Base-by-base conservation (phyloP, 2,113 vertebrate genomes). In the Tachysurus vachellii region DNA sequence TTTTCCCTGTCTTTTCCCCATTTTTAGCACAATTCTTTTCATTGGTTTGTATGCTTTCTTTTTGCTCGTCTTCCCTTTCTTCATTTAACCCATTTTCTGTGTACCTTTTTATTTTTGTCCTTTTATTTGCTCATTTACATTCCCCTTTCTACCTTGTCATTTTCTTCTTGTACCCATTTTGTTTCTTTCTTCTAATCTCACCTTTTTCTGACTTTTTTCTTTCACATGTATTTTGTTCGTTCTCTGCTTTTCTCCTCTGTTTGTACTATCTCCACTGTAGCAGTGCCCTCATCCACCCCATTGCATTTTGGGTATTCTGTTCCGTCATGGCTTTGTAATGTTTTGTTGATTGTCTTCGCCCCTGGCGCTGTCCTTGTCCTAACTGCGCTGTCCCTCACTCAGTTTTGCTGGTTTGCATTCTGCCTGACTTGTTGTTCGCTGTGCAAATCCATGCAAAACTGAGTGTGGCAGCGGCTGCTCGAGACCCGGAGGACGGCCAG, bases 381-480 rank as follows among this genome's bases (percentile, higher is more conserved):
- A 1, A n/a, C 12, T 88, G 62, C 26, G 31, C 42, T 75, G 8
- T 54, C 93, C 94, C 96, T 91, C 94, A 96, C 95, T 97, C 96
- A 99, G 98, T 99, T 99, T 99, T 99, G 98, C 98, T 98, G 98
- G 97, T 99, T 99, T 99, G 98, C 98, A 97, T 97, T 96, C 98
- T 97, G 98, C 97, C 97, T 95, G 96, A 86, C 93, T 80, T 57
- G 92, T 66, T 81, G 88, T 92, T 93, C 90, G 97, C 97, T 99
- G 98, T 99, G 98, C 98, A 99, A 99, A 99, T 99, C 98, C 98
- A 99, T 99, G 98, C 98, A 99, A 99, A 99, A 99, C 98, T 99
- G 98, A 99, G 94, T 92, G 94, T 92, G 96, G 95, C 95, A 92
- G 95, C 96, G 95, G 93, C 92, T 93, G 7, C 50, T 19, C 19